Evolutionary conservation across 1,140 invertebrate species (phyloP), one percentile per base, ranked within the genome.

Genomic region (Drosophila orena): DNA sequence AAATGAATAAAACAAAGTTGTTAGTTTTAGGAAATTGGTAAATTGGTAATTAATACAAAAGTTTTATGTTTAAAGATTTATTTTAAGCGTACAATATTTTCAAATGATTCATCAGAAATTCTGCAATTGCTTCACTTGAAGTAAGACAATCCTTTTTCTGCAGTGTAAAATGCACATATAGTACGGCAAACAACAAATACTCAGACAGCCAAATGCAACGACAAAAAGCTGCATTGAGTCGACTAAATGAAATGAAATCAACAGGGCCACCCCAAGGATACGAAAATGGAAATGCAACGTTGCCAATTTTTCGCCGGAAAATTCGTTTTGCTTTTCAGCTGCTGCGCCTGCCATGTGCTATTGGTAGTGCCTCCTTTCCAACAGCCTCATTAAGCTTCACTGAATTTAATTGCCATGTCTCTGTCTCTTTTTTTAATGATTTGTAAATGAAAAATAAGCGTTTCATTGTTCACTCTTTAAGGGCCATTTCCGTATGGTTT

Each of bases 211-310:
- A 65, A 79, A 64, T 57, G 68, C 55, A 69, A 60, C 65, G 58
- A 58, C 72, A 74, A 77, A 62, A 81, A 78, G 54, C 42, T 60
- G 59, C 60, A 69, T 47, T 61, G 72, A 58, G 61, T 76, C 54
- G 42, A 75, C 78, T 79, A 88, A 88, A 86, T 88, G 83, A 88
- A 86, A 88, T 86, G 83, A 86, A 86, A 86, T 86, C 83, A 86
- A 86, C 81, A 86, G 88, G 83, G 83, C 81, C 74, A 86, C 74
- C 79, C 71, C 56, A 70, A 78, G 79, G 58, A 66, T 58, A 59
- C 68, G 49, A 77, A 76, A 62, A 64, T 72, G 57, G 30, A 79
- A 77, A 85, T 85, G 81, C 81, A 85, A 69, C 81, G 81, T 85
- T 85, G 59, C 66, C 81, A 78, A 86, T 85, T 85, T 86, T 83